These are phyloP conservation scores for Abscondita cerata DNA, from an alignment of 2,888 invertebrate species.

Conservation along the genomic window DNA sequence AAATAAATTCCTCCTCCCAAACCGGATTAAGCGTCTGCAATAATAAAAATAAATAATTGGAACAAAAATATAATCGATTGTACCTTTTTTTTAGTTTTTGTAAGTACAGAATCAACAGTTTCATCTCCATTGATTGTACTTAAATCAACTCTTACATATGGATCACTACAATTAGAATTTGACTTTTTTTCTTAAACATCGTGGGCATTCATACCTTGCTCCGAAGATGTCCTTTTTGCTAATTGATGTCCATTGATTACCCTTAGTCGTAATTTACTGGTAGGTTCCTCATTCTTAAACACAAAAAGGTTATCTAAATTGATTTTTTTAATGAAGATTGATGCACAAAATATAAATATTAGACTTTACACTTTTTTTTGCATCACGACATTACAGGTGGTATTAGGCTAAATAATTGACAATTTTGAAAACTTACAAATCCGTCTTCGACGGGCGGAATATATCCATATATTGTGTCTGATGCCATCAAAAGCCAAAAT, in stretches of 20 bases:
- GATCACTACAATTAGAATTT: conserved; percentile 75
- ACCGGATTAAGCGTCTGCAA: conserved; percentile 93
- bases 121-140: conserved; percentile 85
- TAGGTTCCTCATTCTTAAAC: conserved; percentile 76
- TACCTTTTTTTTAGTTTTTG: conserved; percentile 97
- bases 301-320: neutral
- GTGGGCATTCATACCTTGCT: conserved; percentile 76
- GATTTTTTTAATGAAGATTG: neutral
- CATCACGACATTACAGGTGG: conserved; percentile 20
- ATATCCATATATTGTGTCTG: conserved; percentile 57
- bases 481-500: conserved; percentile 53
- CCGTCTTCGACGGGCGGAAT: conserved; percentile 55
- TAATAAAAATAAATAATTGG: conserved; percentile 2
- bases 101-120: conserved; percentile 90
- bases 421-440: conserved; percentile 51
- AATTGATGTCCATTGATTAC: conserved; percentile 88
- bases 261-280: conserved; percentile 82
- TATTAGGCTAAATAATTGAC: conserved; percentile 2
- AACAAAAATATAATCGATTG: conserved; percentile 34
- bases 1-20: conserved; percentile 98
- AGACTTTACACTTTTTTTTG: neutral
- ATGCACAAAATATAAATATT: neutral
- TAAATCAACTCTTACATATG: conserved; percentile 93
- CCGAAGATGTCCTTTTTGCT: conserved; percentile 99
- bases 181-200: neutral